phyloP scores from a whole-genome alignment of 2,113 vertebrate genomes.

The Hirundichthys speculiger region DNA sequence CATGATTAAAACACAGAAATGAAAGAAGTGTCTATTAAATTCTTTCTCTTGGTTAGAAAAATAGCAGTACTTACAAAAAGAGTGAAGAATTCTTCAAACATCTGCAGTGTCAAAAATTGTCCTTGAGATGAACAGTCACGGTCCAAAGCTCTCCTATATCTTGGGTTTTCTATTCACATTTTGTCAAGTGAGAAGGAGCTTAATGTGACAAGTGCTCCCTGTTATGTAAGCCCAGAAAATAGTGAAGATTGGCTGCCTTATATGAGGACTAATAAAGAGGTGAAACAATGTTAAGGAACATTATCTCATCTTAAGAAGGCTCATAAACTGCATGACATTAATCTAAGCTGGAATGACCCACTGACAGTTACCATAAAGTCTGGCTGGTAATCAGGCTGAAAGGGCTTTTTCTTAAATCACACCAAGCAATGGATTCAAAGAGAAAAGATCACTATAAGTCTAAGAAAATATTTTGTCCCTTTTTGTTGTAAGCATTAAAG shows the following conservation, averaged over 20 bases:
- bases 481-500: too few relatives aligned
- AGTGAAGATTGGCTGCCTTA: neutral
- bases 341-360: constrained; percentile 38
- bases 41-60: too few relatives aligned
- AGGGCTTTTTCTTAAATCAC: constrained; percentile 13
- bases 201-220: constrained; percentile 17
- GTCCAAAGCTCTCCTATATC: too few relatives aligned
- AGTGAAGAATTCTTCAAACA: too few relatives aligned
- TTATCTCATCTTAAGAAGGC: constrained; percentile 42
- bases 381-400: constrained; percentile 35
- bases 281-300: constrained; percentile 46
- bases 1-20: too few relatives aligned
- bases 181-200: constrained; percentile 3
- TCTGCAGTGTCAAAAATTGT: too few relatives aligned
- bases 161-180: too few relatives aligned
- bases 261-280: constrained; percentile 34
- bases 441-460: constrained; percentile 22
- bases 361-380: constrained; percentile 43
- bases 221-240: neutral
- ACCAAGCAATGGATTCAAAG: constrained; percentile 14
- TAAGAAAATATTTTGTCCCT: too few relatives aligned
- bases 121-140: too few relatives aligned
- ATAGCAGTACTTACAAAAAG: too few relatives aligned
- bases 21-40: too few relatives aligned
- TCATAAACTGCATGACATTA: constrained; percentile 54